Percentiles rank a stretch among this genome's conserved stretches.
Evolutionary conservation across 92 coral and sea anemone genomes (phyloP).

Genomic region (Parazoanthus swiftii): DNA sequence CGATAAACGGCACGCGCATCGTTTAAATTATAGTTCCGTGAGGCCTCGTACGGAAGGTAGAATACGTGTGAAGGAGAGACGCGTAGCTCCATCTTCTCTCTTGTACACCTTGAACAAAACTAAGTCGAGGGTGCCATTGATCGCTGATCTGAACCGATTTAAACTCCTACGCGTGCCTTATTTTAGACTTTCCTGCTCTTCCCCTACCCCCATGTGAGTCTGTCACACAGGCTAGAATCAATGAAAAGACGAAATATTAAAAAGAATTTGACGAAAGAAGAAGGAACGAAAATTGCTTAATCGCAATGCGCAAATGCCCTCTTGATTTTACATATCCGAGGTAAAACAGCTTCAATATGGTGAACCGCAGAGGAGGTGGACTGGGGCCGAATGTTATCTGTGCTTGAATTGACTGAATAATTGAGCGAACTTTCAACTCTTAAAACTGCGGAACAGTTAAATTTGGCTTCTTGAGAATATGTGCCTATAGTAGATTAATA

Average conservation of each 20-base stretch:
- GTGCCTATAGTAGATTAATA: neutral
- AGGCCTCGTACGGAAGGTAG: neutral
- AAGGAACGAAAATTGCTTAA: no score
- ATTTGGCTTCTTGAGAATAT: conserved; percentile 11
- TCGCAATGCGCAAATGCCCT: no score
- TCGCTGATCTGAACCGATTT: neutral
- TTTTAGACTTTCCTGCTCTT: neutral
- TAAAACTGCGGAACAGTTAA: neutral
- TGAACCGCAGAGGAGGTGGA: no score
- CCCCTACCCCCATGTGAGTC: no score
- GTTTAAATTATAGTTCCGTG: conserved; percentile 13
- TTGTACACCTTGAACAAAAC: neutral
- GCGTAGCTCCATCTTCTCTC: no score
- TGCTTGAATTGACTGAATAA: neutral
- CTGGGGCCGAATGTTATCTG: neutral
- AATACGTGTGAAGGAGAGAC: no score
- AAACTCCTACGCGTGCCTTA: neutral
- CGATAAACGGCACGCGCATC: conserved; percentile 20
- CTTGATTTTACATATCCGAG: neutral
- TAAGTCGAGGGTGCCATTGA: conserved; percentile 9
- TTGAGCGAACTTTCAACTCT: neutral
- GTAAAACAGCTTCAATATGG: neutral
- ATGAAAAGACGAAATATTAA: no score
- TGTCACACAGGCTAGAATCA: no score
- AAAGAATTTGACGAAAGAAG: neutral